Evolutionary conservation across 2,113 vertebrate genomes (phyloP).

Genomic region (Heliornis fulica): DNA sequence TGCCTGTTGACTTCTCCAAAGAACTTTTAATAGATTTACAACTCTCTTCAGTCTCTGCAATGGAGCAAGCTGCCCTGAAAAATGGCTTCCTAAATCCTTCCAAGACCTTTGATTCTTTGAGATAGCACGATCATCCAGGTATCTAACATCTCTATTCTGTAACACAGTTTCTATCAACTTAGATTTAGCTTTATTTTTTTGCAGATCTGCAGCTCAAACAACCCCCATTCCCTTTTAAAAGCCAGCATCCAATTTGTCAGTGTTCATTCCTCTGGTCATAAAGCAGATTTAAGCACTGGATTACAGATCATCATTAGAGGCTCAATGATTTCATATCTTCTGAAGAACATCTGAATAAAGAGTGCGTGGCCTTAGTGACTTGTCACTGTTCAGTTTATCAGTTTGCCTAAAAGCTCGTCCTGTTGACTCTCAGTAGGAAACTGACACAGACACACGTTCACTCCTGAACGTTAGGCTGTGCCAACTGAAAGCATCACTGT

Average conservation of each 20-base stretch:
- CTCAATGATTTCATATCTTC: background rate
- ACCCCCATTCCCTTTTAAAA: background rate
- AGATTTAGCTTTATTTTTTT: background rate
- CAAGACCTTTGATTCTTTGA: background rate
- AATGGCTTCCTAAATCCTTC: slow-evolving; percentile 36
- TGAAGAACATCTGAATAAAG: slow-evolving; percentile 15
- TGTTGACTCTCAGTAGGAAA: background rate
- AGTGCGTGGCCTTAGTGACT: background rate
- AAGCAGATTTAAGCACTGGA: background rate
- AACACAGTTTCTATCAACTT: background rate
- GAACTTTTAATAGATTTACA: slow-evolving; percentile 5
- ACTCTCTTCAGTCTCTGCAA: background rate
- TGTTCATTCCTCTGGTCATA: background rate
- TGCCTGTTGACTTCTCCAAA: slow-evolving; percentile 9
- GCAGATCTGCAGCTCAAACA: background rate
- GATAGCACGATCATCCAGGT: background rate
- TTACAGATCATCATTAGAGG: background rate
- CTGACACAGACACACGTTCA: background rate
- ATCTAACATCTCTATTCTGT: background rate
- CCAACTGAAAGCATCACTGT: background rate
- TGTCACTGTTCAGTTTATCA: background rate
- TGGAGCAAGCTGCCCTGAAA: background rate
- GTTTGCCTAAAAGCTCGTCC: slow-evolving; percentile 36
- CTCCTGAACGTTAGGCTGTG: background rate
- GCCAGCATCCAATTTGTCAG: background rate